These are phyloP conservation scores for Andricus grossulariae DNA, from an alignment of 1,140 invertebrate genomes.

Conservation along the genomic window DNA sequence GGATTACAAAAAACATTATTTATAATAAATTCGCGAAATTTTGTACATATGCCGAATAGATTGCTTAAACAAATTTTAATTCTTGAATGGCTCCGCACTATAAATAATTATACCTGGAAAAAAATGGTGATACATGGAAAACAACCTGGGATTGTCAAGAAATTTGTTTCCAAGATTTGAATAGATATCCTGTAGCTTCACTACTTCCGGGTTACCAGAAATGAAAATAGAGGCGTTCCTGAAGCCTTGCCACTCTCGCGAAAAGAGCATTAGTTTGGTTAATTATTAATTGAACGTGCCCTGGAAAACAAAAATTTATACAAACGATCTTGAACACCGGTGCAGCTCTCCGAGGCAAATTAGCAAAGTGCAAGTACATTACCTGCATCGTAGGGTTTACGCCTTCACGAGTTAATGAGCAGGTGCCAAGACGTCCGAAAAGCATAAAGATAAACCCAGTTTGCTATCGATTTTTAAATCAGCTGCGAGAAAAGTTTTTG, in stretches of 20 bases:
- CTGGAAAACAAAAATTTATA: conserved; percentile 41
- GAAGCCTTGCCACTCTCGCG: background rate
- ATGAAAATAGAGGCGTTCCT: background rate
- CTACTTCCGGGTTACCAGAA: background rate
- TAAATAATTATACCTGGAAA: too few relatives aligned
- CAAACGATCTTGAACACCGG: conserved; percentile 37
- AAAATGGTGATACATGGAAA: too few relatives aligned
- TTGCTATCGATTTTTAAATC: too few relatives aligned
- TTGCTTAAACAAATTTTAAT: too few relatives aligned
- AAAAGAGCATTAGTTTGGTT: conserved; percentile 42
- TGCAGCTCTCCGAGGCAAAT: conserved; percentile 40
- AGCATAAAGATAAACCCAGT: background rate
- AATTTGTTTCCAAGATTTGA: too few relatives aligned
- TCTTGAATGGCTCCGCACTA: too few relatives aligned
- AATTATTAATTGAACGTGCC: conserved; percentile 48
- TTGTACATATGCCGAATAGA: too few relatives aligned
- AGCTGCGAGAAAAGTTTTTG: too few relatives aligned
- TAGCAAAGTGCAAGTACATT: conserved; percentile 38
- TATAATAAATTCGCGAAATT: too few relatives aligned
- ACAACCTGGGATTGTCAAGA: too few relatives aligned
- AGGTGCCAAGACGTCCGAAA: conserved; percentile 4
- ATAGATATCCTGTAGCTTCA: too few relatives aligned
- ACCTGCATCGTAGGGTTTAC: background rate
- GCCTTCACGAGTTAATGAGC: conserved; percentile 4
- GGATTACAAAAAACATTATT: too few relatives aligned